phyloP scores from a whole-genome alignment of 2,113 vertebrate species.

The Anolis sagrei region DNA sequence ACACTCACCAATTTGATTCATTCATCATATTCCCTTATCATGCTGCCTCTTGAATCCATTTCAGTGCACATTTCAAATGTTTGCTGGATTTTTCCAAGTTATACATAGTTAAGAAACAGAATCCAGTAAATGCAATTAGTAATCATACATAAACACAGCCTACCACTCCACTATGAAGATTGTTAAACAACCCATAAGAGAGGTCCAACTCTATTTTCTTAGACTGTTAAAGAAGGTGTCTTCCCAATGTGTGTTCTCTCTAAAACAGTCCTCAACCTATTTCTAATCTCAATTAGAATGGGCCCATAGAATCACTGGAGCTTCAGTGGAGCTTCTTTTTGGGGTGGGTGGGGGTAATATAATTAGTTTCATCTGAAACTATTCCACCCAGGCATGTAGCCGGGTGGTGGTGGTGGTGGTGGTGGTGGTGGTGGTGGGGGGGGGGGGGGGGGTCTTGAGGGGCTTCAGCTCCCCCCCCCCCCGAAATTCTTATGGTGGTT shows the following conservation, averaged over 20 bases:
- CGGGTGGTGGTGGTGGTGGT: too few species aligned
- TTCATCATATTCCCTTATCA: not conserved
- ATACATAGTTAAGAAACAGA: not conserved
- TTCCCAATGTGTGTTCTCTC: not conserved
- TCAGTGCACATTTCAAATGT: not conserved
- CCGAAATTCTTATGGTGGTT: too few species aligned
- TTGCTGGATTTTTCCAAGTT: not conserved
- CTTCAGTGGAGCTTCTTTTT: too few species aligned
- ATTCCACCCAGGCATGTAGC: too few species aligned
- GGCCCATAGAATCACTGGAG: too few species aligned
- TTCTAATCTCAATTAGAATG: too few species aligned
- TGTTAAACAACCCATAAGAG: not conserved
- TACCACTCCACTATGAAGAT: not conserved
- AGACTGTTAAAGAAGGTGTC: not conserved
- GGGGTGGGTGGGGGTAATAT: too few species aligned
- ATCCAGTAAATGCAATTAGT: not conserved
- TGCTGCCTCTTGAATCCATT: not conserved
- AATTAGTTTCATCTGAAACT: too few species aligned
- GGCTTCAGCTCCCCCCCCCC: too few species aligned
- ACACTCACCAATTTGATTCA: conserved; percentile 9
- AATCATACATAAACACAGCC: too few species aligned
- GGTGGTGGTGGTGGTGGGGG: too few species aligned
- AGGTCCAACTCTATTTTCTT: not conserved
- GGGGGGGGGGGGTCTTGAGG: too few species aligned
- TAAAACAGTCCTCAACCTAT: not conserved